Evolutionary conservation across 1,140 invertebrate species (phyloP).

Genomic region (Apis laboriosa): DNA sequence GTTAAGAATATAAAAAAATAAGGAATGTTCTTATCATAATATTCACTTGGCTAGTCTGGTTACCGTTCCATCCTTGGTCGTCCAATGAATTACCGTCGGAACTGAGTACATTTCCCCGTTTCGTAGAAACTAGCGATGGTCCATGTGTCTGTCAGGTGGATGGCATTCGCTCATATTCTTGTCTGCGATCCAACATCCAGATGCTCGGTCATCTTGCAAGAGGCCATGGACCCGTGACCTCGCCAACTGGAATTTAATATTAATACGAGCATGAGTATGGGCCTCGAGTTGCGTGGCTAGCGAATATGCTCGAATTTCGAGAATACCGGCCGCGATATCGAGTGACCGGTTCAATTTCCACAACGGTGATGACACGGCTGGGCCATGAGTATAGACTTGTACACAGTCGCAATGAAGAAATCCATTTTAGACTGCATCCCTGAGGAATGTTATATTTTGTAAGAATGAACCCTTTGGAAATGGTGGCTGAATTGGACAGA

Average conservation of each 20-base stretch:
- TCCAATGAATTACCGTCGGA: no score
- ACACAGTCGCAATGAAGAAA: not conserved
- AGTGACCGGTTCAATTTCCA: slow-evolving; percentile 60
- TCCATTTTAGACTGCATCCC: not conserved
- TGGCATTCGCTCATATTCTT: slow-evolving; percentile 34
- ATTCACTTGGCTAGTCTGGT: no score
- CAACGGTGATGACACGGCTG: not conserved
- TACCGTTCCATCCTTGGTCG: no score
- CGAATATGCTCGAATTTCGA: slow-evolving; percentile 57
- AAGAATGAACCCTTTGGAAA: not conserved
- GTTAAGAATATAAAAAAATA: no score
- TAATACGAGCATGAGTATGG: slow-evolving; percentile 48
- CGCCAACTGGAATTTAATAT: slow-evolving; percentile 63
- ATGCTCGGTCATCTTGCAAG: not conserved
- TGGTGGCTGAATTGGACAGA: not conserved
- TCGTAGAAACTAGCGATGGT: slow-evolving; percentile 6
- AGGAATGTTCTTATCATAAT: no score
- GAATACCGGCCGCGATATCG: slow-evolving; percentile 61
- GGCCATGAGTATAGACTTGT: not conserved
- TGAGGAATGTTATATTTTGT: not conserved
- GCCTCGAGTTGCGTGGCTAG: slow-evolving; percentile 17
- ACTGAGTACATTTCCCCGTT: not conserved
- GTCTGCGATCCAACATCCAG: slow-evolving; percentile 9
- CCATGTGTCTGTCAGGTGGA: not conserved
- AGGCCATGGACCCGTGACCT: not conserved